phyloP scores from a whole-genome alignment of 1,140 invertebrate species.

The Sesamia nonagrioides region DNA sequence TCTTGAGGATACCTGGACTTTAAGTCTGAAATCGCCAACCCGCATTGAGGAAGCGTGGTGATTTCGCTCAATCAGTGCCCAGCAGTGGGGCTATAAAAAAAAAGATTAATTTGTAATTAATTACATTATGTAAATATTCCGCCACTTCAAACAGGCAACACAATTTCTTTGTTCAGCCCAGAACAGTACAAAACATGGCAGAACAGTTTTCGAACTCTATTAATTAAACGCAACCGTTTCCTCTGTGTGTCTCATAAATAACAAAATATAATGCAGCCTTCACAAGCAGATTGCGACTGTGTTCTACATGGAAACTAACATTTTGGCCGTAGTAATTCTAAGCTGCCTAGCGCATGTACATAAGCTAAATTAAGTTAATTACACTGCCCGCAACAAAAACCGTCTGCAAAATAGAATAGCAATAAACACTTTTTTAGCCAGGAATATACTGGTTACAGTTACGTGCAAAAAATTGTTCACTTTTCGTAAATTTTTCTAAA shows the following conservation, averaged over 20 bases:
- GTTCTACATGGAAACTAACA: slow-evolving; percentile 15
- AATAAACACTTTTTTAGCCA: background rate
- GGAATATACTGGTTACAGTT: slow-evolving; percentile 1
- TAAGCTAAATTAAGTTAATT: slow-evolving; percentile 38
- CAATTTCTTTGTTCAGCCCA: background rate
- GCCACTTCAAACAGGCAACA: background rate
- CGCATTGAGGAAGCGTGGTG: too few species aligned
- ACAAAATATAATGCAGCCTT: slow-evolving; percentile 41
- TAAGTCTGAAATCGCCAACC: too few species aligned
- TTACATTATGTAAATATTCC: background rate
- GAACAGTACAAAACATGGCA: slow-evolving; percentile 9
- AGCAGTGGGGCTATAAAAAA: too few species aligned
- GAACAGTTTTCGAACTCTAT: slow-evolving; percentile 8
- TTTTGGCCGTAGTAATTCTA: slow-evolving; percentile 24
- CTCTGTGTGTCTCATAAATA: slow-evolving; percentile 36
- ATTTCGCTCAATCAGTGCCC: too few species aligned
- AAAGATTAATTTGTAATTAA: background rate
- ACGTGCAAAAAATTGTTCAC: background rate
- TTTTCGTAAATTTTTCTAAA: too few species aligned
- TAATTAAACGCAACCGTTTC: slow-evolving; percentile 38
- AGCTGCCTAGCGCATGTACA: slow-evolving; percentile 21
- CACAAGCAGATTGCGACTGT: slow-evolving; percentile 27
- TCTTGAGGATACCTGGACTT: too few species aligned
- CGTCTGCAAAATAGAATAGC: slow-evolving; percentile 3
- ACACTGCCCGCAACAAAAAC: background rate